Conservation (phyloP, 2,797 vertebrate species). For the Xenopus petersii region DNA sequence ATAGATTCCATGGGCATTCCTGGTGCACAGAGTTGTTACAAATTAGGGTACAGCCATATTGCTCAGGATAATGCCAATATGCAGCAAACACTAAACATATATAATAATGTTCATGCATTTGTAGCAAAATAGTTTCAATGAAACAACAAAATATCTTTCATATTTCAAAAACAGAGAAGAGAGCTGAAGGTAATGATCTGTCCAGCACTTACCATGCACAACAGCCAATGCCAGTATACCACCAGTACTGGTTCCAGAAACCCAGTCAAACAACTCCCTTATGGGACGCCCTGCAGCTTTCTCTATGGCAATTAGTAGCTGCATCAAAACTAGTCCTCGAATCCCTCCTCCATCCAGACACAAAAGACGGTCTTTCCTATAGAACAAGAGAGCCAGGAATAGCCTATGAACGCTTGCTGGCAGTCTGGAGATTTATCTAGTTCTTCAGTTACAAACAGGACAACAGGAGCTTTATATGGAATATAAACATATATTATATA, state of each 20-base stretch:
- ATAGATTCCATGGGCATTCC: conserved; percentile 93
- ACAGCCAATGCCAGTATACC: conserved; percentile 92
- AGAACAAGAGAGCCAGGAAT: conserved; percentile 15
- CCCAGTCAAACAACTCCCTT: conserved; percentile 94
- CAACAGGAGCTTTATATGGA: no score
- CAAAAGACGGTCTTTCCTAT: conserved; percentile 79
- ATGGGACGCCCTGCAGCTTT: conserved; percentile 78
- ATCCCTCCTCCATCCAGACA: conserved; percentile 95
- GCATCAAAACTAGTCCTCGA: conserved; percentile 90
- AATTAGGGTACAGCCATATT: no score
- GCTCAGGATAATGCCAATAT: no score
- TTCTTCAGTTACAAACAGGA: no score
- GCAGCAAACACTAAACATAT: no score
- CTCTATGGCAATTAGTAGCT: conserved; percentile 90
- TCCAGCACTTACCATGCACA: conserved; percentile 72
- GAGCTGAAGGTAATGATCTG: background rate
- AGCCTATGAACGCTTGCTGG: background rate
- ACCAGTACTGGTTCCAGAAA: conserved; percentile 91
- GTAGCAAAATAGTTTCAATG: no score
- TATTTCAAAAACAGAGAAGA: no score
- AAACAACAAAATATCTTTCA: no score
- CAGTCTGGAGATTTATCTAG: no score
- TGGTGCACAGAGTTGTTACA: conserved; percentile 49
- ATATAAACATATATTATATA: no score
- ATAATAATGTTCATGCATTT: no score